A percentile compares a stretch with the other conserved stretches of the same genome.
Conservation (phyloP, 2,797 vertebrate genomes). For the Macroramphosus scolopax region DNA sequence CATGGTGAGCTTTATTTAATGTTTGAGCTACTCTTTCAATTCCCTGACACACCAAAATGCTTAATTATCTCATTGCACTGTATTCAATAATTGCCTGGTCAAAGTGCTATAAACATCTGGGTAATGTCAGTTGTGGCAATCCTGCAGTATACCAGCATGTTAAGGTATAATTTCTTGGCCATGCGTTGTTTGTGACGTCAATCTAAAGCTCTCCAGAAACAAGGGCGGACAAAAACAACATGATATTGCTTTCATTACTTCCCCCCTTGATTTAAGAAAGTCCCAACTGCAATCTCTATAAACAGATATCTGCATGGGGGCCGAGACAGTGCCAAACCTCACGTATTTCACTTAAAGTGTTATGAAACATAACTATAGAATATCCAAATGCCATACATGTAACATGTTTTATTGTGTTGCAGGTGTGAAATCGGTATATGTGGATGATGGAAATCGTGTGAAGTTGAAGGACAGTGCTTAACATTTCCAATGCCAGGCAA, state of each 20-base stretch:
- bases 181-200: conserved; percentile 68
- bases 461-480: conserved; percentile 31
- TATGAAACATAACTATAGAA: conserved; percentile 71
- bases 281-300: conserved; percentile 58
- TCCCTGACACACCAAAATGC: conserved; percentile 12
- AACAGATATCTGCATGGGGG: conserved; percentile 80
- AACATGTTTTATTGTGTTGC: conserved; percentile 61
- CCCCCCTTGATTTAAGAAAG: conserved; percentile 73
- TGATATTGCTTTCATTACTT: conserved; percentile 71
- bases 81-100: conserved; percentile 30
- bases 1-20: neutral
- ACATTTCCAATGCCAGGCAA: conserved; percentile 16
- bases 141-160: conserved; percentile 49
- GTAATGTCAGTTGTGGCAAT: conserved; percentile 55
- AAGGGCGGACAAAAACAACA: conserved; percentile 54
- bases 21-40: neutral
- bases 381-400: conserved; percentile 71
- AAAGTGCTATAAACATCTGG: conserved; percentile 44
- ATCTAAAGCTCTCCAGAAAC: conserved; percentile 64
- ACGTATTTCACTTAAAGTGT: conserved; percentile 69
- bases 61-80: conserved; percentile 33
- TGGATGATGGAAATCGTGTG: conserved; percentile 14
- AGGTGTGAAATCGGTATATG: conserved; percentile 70
- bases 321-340: conserved; percentile 75
- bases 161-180: conserved; percentile 66